These are phyloP conservation scores for Epinephelus moara DNA, from an alignment of 2,113 vertebrate genomes.

Conservation along the genomic window DNA sequence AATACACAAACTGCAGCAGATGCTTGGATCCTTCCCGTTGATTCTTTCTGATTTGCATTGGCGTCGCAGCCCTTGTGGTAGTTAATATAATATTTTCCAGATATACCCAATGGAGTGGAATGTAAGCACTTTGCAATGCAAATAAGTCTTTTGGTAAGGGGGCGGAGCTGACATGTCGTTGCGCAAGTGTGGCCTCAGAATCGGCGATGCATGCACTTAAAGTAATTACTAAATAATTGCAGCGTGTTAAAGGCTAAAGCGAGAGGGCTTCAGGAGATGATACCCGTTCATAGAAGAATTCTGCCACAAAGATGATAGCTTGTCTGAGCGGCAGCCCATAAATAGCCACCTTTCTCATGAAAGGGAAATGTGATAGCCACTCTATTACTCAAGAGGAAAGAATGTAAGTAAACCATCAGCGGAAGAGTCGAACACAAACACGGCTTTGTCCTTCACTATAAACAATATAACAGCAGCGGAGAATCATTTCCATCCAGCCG, in stretches of 20 bases:
- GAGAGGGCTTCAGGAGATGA: slow-evolving; percentile 60
- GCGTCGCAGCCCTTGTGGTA: slow-evolving; percentile 34
- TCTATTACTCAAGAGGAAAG: slow-evolving; percentile 84
- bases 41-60: slow-evolving; percentile 43
- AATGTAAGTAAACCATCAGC: slow-evolving; percentile 83
- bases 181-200: slow-evolving; percentile 70
- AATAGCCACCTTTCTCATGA: slow-evolving; percentile 82
- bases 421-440: slow-evolving; percentile 82
- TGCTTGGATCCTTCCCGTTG: neutral
- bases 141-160: slow-evolving; percentile 75
- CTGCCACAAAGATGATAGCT: slow-evolving; percentile 66
- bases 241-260: slow-evolving; percentile 71
- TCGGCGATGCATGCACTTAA: slow-evolving; percentile 64
- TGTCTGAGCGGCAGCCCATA: slow-evolving; percentile 71
- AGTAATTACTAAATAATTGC: slow-evolving; percentile 80
- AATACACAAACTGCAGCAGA: slow-evolving; percentile 35
- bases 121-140: slow-evolving; percentile 77
- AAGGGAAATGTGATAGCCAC: slow-evolving; percentile 82
- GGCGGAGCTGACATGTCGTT: slow-evolving; percentile 71
- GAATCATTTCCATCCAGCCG: slow-evolving; percentile 61
- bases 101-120: slow-evolving; percentile 68
- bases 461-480: slow-evolving; percentile 74
- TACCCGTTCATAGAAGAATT: slow-evolving; percentile 60
- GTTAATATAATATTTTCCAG: slow-evolving; percentile 65
- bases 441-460: slow-evolving; percentile 79